Evolutionary conservation across 2,113 vertebrate genomes (phyloP).

Genomic region (Cyphomyrus discorhynchus): DNA sequence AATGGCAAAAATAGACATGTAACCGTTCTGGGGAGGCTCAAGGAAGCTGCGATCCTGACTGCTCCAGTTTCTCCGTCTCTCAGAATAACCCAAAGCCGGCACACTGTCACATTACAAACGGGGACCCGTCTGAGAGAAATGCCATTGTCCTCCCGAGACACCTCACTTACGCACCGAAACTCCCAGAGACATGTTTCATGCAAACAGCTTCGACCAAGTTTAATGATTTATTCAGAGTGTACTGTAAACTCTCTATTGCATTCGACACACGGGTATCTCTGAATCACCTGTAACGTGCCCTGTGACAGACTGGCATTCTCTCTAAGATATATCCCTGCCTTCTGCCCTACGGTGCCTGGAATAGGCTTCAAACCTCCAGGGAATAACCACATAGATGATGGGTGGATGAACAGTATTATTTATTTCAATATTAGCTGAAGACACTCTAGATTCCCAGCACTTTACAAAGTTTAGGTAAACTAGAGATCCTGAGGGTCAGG

Average conservation of each 20-base stretch:
- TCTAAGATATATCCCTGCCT: not conserved
- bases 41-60: constrained; percentile 2
- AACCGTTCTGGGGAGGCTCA: not conserved
- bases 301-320: not conserved
- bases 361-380: not conserved
- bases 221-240: not conserved
- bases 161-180: not conserved
- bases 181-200: not conserved
- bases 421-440: not conserved
- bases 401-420: not conserved
- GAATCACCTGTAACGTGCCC: not conserved
- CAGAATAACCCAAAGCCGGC: constrained; percentile 28
- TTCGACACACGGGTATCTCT: not conserved
- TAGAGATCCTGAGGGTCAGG: not conserved
- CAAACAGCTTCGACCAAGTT: not conserved
- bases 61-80: constrained; percentile 17
- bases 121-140: constrained; percentile 20
- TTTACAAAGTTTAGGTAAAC: not conserved
- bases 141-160: constrained; percentile 14
- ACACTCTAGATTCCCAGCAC: not conserved
- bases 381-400: not conserved
- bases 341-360: not conserved
- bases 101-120: constrained; percentile 26
- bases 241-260: not conserved
- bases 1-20: constrained; percentile 15